Evolutionary conservation across 2,797 vertebrate species (phyloP).

Genomic region (Xerus rutilus): DNA sequence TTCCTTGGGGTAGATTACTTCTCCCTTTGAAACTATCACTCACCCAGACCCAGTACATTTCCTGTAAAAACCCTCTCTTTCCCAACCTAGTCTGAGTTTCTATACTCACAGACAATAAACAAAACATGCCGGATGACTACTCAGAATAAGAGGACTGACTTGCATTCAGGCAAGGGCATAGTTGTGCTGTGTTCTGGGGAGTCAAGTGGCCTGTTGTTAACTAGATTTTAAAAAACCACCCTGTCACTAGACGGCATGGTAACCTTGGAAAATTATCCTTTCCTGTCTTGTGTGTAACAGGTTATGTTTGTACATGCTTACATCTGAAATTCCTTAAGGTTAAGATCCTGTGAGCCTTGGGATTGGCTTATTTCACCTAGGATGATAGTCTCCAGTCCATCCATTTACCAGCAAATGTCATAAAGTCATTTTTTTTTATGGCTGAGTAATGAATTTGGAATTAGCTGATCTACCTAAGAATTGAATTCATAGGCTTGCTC

Average conservation of each 20-base stretch:
- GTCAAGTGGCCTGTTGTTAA: neutral
- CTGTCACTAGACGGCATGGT: neutral
- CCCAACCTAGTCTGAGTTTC: slow-evolving; percentile 16
- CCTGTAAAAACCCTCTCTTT: neutral
- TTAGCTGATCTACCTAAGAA: neutral
- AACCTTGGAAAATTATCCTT: neutral
- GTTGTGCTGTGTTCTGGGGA: neutral
- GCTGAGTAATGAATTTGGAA: neutral
- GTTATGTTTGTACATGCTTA: slow-evolving; percentile 41
- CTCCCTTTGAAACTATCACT: neutral
- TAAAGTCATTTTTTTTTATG: no score
- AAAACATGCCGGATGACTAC: neutral
- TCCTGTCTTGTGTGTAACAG: slow-evolving; percentile 33
- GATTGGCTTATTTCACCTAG: no score
- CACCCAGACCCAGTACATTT: neutral
- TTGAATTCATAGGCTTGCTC: neutral
- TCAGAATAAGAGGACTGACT: slow-evolving; percentile 20
- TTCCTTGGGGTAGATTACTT: neutral
- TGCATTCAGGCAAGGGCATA: neutral
- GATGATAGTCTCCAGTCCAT: no score
- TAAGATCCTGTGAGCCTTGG: slow-evolving; percentile 2
- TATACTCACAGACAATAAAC: slow-evolving; percentile 7
- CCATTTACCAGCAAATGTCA: no score
- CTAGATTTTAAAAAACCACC: slow-evolving; percentile 5
- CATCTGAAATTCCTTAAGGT: slow-evolving; percentile 52